Evolutionary conservation across 2,797 vertebrate species (phyloP), one percentile per base, ranked within the genome.

Genomic region (Sylvia borin): DNA sequence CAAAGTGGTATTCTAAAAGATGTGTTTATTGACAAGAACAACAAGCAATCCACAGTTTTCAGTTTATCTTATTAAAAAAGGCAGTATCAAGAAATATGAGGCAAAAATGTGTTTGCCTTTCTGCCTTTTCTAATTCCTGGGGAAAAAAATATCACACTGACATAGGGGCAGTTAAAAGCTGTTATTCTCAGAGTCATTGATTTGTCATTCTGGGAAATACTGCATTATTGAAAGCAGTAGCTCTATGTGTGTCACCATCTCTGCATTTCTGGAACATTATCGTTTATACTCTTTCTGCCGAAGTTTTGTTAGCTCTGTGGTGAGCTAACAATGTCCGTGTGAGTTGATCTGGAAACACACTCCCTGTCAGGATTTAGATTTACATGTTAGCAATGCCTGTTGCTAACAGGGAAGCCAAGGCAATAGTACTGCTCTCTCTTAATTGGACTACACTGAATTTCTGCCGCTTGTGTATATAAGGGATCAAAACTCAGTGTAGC

Each of bases 21-120:
- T 85, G 13, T 16, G 4, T 85, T 88, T 80, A 83, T 62, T 89
- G 68, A 92, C 57, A 83, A 67, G 68, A 87, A 29, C 31, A 90
- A 72, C 22, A 80, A 76, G 21, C 17, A 85, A 80, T 65, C 27
- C 54, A 51, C 42, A 42, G 54, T 87, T 92, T 79, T 64, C 22
- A 29, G 34, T 64, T 89, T 76, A 73, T 53, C 26, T 16, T 75
- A 58, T 40, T 54, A 32, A 80, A 87, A 85, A 74, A 82, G 18
- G 14, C 62, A 66, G 5, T 40, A 53, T 72, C 27, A 45, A 71
- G 60, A 77, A 88, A 90, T 38, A 54, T 17, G 27, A 89, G 24
- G n/a, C 43, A 80, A 80, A 89, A 85, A 85, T 51, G 3, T 77
- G 11, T 76, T 90, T 91, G 21, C 22, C 32, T 92, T 74, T 91